phyloP scores from a whole-genome alignment of 35 echinoderm and acorn worm species.

The Apostichopus parvimensis region DNA sequence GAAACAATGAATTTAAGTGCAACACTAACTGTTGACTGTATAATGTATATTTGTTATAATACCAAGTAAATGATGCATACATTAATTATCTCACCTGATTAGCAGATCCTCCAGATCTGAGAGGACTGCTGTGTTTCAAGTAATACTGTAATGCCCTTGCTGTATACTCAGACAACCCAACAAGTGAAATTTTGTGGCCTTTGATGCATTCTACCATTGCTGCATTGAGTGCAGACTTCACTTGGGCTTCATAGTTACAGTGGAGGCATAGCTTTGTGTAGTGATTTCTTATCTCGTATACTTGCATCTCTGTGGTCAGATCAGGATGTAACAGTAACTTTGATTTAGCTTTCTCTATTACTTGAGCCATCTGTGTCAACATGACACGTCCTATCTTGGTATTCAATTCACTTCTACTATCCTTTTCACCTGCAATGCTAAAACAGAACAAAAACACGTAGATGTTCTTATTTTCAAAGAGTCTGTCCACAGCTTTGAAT shows the following conservation, averaged over 20 bases:
- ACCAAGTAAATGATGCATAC: too few species aligned
- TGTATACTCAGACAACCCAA: conserved; percentile 41
- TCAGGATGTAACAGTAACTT: background rate
- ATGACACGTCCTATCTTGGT: background rate
- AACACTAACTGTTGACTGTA: background rate
- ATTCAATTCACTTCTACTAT: background rate
- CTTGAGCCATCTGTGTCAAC: background rate
- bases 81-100: background rate
- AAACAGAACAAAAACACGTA: conserved; percentile 36
- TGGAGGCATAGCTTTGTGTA: conserved; percentile 27
- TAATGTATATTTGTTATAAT: background rate
- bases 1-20: background rate
- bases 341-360: background rate
- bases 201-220: background rate
- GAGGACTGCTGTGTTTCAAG: conserved; percentile 38
- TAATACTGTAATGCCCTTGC: conserved; percentile 37
- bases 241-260: conserved; percentile 50
- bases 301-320: background rate
- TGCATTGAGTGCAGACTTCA: background rate
- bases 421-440: background rate
- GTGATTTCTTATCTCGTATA: background rate
- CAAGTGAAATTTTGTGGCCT: background rate
- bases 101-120: background rate
- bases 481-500: background rate
- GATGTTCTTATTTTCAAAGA: conserved; percentile 31